These are phyloP conservation scores for Coecobrya sp. DNA, from an alignment of 2,888 invertebrate species.

Conservation along the genomic window DNA sequence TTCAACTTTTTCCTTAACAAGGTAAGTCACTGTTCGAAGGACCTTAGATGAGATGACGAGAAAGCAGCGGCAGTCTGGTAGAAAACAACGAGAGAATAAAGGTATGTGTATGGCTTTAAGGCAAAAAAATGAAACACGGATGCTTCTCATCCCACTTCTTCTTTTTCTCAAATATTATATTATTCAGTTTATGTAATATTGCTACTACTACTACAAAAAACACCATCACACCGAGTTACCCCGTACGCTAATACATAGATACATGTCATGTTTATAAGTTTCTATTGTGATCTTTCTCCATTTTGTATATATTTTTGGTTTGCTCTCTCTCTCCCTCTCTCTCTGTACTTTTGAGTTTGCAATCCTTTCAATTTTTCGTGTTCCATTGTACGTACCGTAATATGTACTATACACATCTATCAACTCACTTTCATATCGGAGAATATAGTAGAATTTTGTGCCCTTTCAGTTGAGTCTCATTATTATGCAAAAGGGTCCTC, in stretches of 20 bases:
- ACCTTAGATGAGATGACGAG: constrained; percentile 44
- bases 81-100: neutral
- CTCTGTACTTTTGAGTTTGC: constrained; percentile 5
- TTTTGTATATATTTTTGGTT: neutral
- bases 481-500: constrained; percentile 59
- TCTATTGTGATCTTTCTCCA: neutral
- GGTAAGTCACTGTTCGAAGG: constrained; percentile 55
- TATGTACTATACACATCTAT: neutral
- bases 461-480: constrained; percentile 37
- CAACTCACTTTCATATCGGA: neutral
- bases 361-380: constrained; percentile 51
- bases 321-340: neutral
- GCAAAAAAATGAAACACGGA: constrained; percentile 25
- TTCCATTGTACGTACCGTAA: constrained; percentile 30
- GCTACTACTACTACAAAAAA: neutral
- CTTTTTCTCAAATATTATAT: neutral
- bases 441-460: constrained; percentile 31
- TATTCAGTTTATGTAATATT: neutral
- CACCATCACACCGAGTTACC: neutral
- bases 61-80: neutral
- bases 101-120: constrained; percentile 4
- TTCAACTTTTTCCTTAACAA: constrained; percentile 73
- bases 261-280: neutral
- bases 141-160: neutral
- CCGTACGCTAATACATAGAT: neutral